Conservation (phyloP, 2,888 invertebrate species). For the Lypha dubia region DNA sequence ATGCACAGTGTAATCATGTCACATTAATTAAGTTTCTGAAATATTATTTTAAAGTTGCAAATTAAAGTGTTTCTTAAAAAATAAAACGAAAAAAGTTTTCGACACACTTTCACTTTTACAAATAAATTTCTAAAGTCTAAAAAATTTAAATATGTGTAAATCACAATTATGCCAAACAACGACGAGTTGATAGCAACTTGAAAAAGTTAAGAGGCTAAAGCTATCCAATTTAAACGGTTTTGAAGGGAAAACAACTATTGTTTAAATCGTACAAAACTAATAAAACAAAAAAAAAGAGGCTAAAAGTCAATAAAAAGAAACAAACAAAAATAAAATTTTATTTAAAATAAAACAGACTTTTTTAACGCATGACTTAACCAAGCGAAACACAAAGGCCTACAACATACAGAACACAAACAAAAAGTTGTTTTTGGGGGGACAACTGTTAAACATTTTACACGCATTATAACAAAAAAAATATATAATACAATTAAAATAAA, state of each 20-base stretch:
- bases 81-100: not conserved
- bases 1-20: too few species aligned
- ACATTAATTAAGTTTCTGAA: too few species aligned
- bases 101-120: conserved; percentile 43
- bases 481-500: conserved; percentile 8
- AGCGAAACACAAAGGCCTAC: conserved; percentile 34
- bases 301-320: conserved; percentile 25
- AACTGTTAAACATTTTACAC: conserved; percentile 23
- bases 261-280: conserved; percentile 16
- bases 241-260: too few species aligned
- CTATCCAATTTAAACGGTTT: too few species aligned
- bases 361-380: conserved; percentile 35
- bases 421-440: conserved; percentile 25
- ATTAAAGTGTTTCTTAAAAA: not conserved
- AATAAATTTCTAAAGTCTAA: not conserved
- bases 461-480: conserved; percentile 8
- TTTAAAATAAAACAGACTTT: conserved; percentile 18
- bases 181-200: too few species aligned
- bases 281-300: conserved; percentile 5
- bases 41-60: too few species aligned
- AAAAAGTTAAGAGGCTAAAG: too few species aligned
- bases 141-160: conserved; percentile 6
- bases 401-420: conserved; percentile 16
- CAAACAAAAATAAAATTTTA: conserved; percentile 18
- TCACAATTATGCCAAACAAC: too few species aligned